These are phyloP conservation scores for Dasypolia templi DNA, from an alignment of 2,888 invertebrate species.

Conservation along the genomic window DNA sequence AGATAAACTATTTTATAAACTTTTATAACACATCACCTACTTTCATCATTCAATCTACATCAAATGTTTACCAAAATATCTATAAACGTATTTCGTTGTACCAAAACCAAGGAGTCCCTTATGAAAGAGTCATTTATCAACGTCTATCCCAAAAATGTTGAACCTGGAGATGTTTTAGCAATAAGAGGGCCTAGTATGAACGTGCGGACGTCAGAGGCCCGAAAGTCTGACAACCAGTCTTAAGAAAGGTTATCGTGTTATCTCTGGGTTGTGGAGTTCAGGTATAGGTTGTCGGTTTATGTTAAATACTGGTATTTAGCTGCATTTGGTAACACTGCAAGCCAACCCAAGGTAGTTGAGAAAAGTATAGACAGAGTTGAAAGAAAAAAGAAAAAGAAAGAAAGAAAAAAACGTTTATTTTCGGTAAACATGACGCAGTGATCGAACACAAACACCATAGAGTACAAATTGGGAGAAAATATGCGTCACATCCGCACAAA, in stretches of 20 bases:
- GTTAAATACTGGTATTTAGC: too few species aligned
- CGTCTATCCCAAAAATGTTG: slow-evolving; percentile 34
- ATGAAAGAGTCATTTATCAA: slow-evolving; percentile 54
- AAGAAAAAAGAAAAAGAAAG: too few species aligned
- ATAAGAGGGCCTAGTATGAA: neutral
- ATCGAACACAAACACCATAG: too few species aligned
- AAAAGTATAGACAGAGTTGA: too few species aligned
- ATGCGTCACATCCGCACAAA: too few species aligned
- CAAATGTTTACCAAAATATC: slow-evolving; percentile 22
- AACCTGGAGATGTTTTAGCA: slow-evolving; percentile 18
- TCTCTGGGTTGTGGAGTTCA: too few species aligned
- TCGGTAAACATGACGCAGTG: too few species aligned
- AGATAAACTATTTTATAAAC: neutral
- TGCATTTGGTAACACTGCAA: too few species aligned
- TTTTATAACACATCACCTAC: neutral
- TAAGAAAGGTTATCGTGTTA: neutral
- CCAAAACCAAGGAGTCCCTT: slow-evolving; percentile 28
- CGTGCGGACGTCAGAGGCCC: neutral
- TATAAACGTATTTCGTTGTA: slow-evolving; percentile 26
- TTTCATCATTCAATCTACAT: slow-evolving; percentile 31
- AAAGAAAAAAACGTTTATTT: too few species aligned
- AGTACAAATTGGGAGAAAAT: too few species aligned
- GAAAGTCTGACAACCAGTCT: neutral
- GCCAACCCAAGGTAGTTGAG: too few species aligned
- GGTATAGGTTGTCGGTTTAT: too few species aligned